Conservation (phyloP, 2,888 invertebrate genomes). For the Gibbula magus region DNA sequence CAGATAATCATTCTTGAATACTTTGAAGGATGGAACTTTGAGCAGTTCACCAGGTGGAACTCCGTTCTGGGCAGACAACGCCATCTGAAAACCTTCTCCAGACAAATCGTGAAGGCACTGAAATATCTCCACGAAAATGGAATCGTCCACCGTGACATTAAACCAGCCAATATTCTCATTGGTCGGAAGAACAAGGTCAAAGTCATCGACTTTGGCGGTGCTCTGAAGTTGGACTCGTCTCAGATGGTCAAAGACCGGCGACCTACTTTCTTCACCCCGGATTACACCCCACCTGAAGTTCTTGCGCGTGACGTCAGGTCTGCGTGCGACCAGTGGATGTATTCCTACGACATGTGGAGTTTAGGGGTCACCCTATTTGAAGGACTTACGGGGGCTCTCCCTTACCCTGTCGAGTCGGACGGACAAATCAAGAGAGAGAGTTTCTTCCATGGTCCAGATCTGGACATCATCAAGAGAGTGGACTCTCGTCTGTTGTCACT, state of each 20-base stretch:
- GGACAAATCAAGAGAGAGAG: not conserved
- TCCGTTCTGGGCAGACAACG: not conserved
- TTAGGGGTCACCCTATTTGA: not conserved
- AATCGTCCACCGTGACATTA: not conserved
- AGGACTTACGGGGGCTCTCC: not conserved
- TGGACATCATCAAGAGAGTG: not conserved
- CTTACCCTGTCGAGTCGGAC: not conserved
- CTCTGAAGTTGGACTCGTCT: not conserved
- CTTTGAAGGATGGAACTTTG: not conserved
- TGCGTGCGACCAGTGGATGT: not conserved
- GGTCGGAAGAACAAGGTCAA: not conserved
- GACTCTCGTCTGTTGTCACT: not conserved
- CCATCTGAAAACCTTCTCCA: not conserved
- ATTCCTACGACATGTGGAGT: conserved; percentile 5
- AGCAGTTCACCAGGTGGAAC: not conserved
- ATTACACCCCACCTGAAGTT: not conserved
- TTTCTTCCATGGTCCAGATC: not conserved
- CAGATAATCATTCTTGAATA: not conserved
- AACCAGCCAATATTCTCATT: not conserved
- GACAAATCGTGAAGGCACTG: not conserved
- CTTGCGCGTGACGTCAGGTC: not conserved
- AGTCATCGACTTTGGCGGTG: not conserved
- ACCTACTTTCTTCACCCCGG: not conserved
- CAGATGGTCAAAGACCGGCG: not conserved
- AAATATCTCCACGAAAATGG: not conserved